A percentile compares a stretch with the other conserved stretches of the same genome.
These are phyloP conservation scores for Larimichthys crocea DNA, from an alignment of 2,113 vertebrate genomes.

Conservation along the genomic window DNA sequence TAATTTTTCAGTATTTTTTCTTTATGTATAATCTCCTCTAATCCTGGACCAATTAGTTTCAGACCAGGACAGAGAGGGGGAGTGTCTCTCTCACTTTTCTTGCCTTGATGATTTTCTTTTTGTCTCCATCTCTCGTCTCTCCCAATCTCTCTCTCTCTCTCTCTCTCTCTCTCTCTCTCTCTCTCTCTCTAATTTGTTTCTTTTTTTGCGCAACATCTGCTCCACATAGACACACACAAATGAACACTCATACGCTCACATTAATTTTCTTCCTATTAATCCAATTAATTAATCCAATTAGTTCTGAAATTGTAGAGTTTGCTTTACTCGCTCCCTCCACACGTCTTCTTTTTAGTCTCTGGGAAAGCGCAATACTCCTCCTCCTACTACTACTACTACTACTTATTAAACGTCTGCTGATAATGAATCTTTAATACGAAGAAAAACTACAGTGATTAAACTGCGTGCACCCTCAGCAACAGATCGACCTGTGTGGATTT, in stretches of 20 bases:
- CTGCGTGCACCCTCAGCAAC: not conserved
- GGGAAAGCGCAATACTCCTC: not conserved
- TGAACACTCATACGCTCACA: conserved; percentile 19
- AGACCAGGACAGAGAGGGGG: conserved; percentile 63
- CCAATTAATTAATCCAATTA: conserved; percentile 72
- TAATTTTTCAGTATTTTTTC: conserved; percentile 57
- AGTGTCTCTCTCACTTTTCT: conserved; percentile 29
- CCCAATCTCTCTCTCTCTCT: conserved; percentile 1
- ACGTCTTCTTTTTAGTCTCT: conserved; percentile 21
- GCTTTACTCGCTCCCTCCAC: conserved; percentile 26
- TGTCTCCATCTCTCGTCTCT: not conserved
- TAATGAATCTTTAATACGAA: not conserved
- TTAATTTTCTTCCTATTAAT: conserved; percentile 62
- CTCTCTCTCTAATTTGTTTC: conserved; percentile 28
- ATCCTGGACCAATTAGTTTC: conserved; percentile 81
- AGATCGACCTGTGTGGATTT: conserved; percentile 2
- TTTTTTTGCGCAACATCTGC: conserved; percentile 14
- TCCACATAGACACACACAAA: conserved; percentile 27
- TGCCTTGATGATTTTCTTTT: conserved; percentile 40
- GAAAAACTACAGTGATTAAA: conserved; percentile 10
- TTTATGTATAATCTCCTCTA: conserved; percentile 75
- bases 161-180: conserved; percentile 3
- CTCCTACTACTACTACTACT: no score
- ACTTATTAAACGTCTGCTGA: no score
- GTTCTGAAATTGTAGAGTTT: conserved; percentile 45